Evolutionary conservation across 2,888 invertebrate species (phyloP).

Genomic region (Calameuta idolon): DNA sequence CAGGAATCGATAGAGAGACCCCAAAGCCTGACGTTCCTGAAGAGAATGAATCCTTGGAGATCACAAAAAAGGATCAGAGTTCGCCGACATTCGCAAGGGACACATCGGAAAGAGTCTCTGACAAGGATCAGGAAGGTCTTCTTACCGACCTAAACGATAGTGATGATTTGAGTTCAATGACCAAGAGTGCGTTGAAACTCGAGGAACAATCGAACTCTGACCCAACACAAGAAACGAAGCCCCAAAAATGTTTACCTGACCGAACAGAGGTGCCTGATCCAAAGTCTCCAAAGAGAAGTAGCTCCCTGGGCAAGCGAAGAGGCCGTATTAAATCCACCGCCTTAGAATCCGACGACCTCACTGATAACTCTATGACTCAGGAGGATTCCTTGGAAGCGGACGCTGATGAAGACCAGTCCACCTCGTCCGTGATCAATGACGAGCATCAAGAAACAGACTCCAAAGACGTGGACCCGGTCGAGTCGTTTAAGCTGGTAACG

Average conservation of each 20-base stretch:
- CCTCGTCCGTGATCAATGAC: not conserved
- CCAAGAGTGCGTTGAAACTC: not conserved
- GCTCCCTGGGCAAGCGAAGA: constrained; percentile 37
- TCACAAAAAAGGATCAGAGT: constrained; percentile 8
- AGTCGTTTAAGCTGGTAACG: constrained; percentile 5
- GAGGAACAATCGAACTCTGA: not conserved
- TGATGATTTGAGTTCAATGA: not conserved
- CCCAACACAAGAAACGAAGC: not conserved
- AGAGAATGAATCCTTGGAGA: not conserved
- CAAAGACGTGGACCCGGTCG: constrained; percentile 2
- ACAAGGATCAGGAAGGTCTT: not conserved
- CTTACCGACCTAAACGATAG: not conserved
- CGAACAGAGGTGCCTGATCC: not conserved
- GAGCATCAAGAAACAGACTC: not conserved
- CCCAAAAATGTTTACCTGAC: not conserved
- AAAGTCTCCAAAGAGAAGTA: not conserved
- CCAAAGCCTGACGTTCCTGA: not conserved
- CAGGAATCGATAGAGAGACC: not conserved
- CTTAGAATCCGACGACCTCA: not conserved
- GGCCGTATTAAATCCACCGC: constrained; percentile 34
- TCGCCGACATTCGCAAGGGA: constrained; percentile 10
- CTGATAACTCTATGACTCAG: not conserved
- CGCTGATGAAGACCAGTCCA: not conserved
- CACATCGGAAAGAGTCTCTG: not conserved
- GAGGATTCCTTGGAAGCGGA: not conserved